Evolutionary conservation across 2,888 invertebrate species (phyloP), one percentile per base, ranked within the genome.

Genomic region (Cylindroiulus punctatus): DNA sequence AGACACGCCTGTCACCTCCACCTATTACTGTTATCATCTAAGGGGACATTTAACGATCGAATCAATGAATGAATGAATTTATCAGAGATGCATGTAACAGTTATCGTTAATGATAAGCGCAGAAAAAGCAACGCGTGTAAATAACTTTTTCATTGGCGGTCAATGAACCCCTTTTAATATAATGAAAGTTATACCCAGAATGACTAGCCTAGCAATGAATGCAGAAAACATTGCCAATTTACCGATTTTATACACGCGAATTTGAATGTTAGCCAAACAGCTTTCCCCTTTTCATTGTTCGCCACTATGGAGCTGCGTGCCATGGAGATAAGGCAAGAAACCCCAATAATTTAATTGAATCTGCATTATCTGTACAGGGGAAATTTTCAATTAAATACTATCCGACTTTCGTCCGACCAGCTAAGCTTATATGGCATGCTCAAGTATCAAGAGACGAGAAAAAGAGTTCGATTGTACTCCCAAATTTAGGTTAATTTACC

Each of bases 1-100:
- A 76, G 76, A 76, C 76, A 30, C 76, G 17, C 76, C 76, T 76
- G 76, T 30, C 76, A 76, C 30, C 76, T 14, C 76, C 14, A 76
- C 10, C 44, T 44, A 10, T 26, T 76, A 26, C 12, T 65, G 30
- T 30, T 30, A 76, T 76, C 14, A 76, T 76, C 76, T 76, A 14
- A 10, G 76, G 76, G 22, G 76, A 76, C 30, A 76, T 76, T 76
- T 76, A 76, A 76, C 76, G 76, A 76, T n/a, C 65, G 65, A 65
- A 65, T 65, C 65, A 26, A 65, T 65, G 65, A 65, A 65, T 65
- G 65, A 65, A 44, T 44, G 52, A 65, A 76, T 76, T 76, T 30
- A 76, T 76, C 30, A 22, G 10, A 30, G 76, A 76, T 30, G 30
- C 52, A 52, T 44, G 12, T 30, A 30, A 76, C 76, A 76, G 30